Evolutionary conservation across 1,140 invertebrate species (phyloP), one percentile per base, ranked within the genome.

Genomic region (Micrasema longulum): DNA sequence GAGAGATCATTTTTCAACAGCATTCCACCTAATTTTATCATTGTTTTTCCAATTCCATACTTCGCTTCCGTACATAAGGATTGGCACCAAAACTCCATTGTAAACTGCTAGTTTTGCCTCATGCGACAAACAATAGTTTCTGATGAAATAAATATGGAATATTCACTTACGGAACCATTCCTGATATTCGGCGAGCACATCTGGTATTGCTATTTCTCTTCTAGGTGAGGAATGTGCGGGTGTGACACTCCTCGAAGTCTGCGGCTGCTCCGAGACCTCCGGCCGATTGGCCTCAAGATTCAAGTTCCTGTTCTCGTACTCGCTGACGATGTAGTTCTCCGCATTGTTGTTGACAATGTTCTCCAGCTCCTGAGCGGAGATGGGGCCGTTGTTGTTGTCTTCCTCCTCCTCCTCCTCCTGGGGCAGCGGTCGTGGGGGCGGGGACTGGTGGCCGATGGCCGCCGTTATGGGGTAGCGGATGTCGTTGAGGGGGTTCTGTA

Each of bases 301-400:
- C 18, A 72, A 36, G 57, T 76, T 76, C 23, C 70, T 69, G 53
- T 76, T 76, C 31, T 76, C 74, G 23, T 76, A 73, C 50, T 76
- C 71, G 48, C 75, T 76, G 7, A 64, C 72, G 66, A 86, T 86
- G 76, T 86, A 86, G 18, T 80, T 82, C 1, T 82, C 79, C 1
- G 85, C 85, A 72, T 86, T 86, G 77, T 86, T 86, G 76, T 86
- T 86, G 20, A 82, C 84, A 70, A 86, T 86, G 77, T 86, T 86
- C 78, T 86, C 83, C 81, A 86, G 82, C 75, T 86, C 85, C 10
- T 83, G 81, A 14, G 83, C 79, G 4, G 85, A 86, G 60, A 86
- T 85, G 9, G 85, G 85, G 0, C 85, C 85, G 68, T 86, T 86
- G 79, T 86, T 86, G 78, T 86, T 85, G 77, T 85, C 82, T 69